phyloP scores from a whole-genome alignment of 2,113 vertebrate genomes.

The Diphyllodes magnificus region DNA sequence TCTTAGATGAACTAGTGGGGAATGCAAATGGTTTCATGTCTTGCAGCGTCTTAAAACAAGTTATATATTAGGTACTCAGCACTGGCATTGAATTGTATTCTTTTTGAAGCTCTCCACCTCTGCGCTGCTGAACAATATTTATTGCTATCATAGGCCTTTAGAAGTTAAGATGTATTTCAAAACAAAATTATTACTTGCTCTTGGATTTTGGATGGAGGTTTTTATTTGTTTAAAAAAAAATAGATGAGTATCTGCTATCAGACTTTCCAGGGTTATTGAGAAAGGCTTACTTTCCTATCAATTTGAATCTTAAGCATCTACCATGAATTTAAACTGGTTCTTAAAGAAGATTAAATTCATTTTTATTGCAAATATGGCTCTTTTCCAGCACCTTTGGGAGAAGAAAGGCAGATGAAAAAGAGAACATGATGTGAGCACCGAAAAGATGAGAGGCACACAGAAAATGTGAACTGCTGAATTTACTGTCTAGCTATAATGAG shows the following conservation, averaged over 20 bases:
- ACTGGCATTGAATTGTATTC: background rate
- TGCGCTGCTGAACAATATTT: background rate
- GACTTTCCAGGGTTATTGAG: background rate
- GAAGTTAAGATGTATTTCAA: background rate
- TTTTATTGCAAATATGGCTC: slow-evolving; percentile 14
- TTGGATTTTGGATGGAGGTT: background rate
- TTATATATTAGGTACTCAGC: background rate
- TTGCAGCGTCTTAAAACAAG: background rate
- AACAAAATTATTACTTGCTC: background rate
- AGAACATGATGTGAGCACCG: background rate
- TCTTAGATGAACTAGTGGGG: background rate
- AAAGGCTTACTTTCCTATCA: background rate
- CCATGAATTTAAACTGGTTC: background rate
- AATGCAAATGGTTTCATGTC: background rate
- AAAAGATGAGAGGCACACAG: slow-evolving; percentile 7
- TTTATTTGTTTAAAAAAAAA: background rate
- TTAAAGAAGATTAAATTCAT: background rate
- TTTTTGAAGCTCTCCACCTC: background rate
- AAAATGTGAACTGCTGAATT: slow-evolving; percentile 60
- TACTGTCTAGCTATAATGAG: slow-evolving; percentile 58
- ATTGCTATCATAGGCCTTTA: background rate
- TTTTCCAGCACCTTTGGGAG: slow-evolving; percentile 1
- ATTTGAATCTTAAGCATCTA: background rate
- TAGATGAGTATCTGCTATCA: background rate
- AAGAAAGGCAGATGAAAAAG: background rate